Evolutionary conservation across 2,113 vertebrate species (phyloP).

Genomic region (Nothobranchius furzeri): DNA sequence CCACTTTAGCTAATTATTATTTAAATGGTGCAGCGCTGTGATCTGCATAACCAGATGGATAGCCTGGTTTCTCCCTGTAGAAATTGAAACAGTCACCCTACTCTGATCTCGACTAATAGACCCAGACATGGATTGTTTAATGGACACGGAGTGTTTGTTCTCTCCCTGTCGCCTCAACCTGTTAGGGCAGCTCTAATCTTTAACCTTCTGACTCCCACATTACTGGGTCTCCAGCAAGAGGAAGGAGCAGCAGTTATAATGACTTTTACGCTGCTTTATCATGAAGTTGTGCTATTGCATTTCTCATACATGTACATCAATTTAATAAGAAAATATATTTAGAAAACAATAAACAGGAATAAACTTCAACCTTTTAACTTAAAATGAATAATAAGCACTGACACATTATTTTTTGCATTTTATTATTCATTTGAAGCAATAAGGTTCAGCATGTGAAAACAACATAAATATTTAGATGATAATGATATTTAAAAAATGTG

Average conservation of each 20-base stretch:
- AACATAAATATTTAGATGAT: no score
- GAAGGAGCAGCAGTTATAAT: constrained; percentile 2
- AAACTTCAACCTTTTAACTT: no score
- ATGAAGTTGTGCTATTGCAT: no score
- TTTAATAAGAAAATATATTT: no score
- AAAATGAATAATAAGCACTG: no score
- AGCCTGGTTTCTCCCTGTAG: constrained; percentile 76
- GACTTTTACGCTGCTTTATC: no score
- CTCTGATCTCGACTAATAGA: constrained; percentile 81
- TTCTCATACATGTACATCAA: no score
- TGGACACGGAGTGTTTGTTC: constrained; percentile 75
- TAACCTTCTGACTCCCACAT: constrained; percentile 79
- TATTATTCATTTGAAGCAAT: no score
- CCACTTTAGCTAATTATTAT: constrained; percentile 83
- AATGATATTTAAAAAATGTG: no score
- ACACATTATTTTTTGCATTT: no score
- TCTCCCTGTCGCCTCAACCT: constrained; percentile 74
- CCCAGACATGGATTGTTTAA: constrained; percentile 79
- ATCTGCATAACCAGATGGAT: constrained; percentile 83
- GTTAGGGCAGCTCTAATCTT: constrained; percentile 80
- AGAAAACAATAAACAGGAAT: no score
- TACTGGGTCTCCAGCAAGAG: constrained; percentile 56
- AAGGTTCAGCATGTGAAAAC: no score
- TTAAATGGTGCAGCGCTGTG: constrained; percentile 81
- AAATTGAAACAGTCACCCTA: constrained; percentile 85